Evolutionary conservation across 2,797 vertebrate genomes (phyloP), one percentile per base, ranked within the genome.

Genomic region (Chelon auratus): DNA sequence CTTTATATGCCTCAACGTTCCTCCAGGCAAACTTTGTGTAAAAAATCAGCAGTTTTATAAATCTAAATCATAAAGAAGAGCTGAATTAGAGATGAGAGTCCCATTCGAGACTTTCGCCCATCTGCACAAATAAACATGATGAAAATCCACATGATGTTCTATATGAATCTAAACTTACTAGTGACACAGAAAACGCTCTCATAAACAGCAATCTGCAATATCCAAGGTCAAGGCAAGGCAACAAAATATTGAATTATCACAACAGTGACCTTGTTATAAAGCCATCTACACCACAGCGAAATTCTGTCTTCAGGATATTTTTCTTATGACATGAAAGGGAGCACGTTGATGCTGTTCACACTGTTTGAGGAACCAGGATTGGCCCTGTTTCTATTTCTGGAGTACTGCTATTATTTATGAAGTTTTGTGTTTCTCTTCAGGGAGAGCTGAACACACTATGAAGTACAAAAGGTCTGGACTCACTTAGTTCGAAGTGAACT

Each of bases 341-440:
- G 60, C 33, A 64, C 62, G 70, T 81, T 81, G 72, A 76, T 75
- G 68, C 60, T 80, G 63, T 87, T 85, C 47, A 45, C 33, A 5
- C 5, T 73, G 74, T 79, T 83, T 76, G 77, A 39, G 62, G 68
- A 83, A 68, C 52, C 50, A 37, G 68, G 64, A 79, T 64, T 72
- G 69, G 68, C 57, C 73, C 42, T 65, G 30, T 84, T 88, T 85
- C 82, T 84, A 87, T 90, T 87, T 87, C 66, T 84, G 82, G 84
- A 80, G 75, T 67, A 22, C 64, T 68, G 83, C 52, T 77, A 81
- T 88, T 84, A 80, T 89, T 88, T 80, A 80, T 85, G 84, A 78
- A 75, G 82, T 78, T 65, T 83, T 75, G 68, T 59, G 51, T 77
- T 78, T 81, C 55, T 82, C 80, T 81, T 73, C 64, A 57, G 72